Conservation (phyloP, 2,113 vertebrate species). For the Chaetodon trifascialis region DNA sequence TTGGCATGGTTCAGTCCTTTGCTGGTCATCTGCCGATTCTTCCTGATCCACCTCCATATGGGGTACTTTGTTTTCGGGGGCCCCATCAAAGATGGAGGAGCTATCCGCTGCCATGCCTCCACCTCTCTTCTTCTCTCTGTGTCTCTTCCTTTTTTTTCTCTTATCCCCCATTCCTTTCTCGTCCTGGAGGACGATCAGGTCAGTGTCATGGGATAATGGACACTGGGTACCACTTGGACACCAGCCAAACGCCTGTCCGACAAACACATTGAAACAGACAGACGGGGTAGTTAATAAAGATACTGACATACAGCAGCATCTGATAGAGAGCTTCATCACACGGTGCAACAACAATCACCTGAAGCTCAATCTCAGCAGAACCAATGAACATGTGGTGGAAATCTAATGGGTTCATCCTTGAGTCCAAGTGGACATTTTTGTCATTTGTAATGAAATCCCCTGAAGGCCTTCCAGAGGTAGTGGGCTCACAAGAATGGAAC, state of each 20-base stretch:
- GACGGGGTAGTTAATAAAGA: neutral
- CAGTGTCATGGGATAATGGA: constrained; percentile 93
- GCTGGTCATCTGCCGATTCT: constrained; percentile 23
- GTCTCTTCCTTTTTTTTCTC: constrained; percentile 86
- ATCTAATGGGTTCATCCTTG: no score
- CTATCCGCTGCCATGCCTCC: constrained; percentile 1
- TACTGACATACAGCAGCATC: neutral
- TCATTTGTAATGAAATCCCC: no score
- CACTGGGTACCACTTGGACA: constrained; percentile 92
- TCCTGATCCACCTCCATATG: constrained; percentile 74
- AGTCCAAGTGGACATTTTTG: no score
- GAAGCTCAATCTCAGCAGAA: no score
- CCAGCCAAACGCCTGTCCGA: constrained; percentile 93
- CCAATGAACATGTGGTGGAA: no score
- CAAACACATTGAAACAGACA: constrained; percentile 10
- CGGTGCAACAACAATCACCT: no score
- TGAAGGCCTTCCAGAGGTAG: no score
- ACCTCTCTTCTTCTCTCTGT: constrained; percentile 79
- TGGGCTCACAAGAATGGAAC: no score
- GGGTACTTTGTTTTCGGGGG: constrained; percentile 72
- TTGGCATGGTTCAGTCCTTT: constrained; percentile 4
- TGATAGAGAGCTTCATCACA: no score
- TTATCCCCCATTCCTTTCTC: constrained; percentile 87
- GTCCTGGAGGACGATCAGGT: constrained; percentile 93
- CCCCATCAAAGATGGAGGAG: constrained; percentile 26